Conservation (phyloP, 2,113 vertebrate genomes). For the Gymnarchus niloticus region DNA sequence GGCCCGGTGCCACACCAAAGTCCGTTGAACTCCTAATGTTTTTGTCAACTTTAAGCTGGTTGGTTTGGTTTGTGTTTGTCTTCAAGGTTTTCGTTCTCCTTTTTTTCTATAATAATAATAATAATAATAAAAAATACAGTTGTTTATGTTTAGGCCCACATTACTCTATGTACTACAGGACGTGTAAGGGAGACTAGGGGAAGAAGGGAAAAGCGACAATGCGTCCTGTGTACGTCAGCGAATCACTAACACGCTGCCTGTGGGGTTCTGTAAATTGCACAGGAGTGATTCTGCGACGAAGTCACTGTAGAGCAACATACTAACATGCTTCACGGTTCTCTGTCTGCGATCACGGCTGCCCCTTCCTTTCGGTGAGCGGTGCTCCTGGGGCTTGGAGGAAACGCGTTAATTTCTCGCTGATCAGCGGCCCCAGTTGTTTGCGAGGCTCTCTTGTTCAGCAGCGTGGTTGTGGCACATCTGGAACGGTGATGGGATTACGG, state of each 20-base stretch:
- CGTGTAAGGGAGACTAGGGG: constrained; percentile 29
- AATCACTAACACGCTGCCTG: constrained; percentile 56
- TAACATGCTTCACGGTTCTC: constrained; percentile 71
- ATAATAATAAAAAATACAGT: background rate
- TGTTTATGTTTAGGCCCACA: background rate
- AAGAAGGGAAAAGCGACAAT: constrained; percentile 35
- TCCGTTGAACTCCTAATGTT: background rate
- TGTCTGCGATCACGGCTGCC: constrained; percentile 54
- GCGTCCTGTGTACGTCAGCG: constrained; percentile 54
- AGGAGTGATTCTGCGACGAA: constrained; percentile 60
- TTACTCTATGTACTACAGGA: constrained; percentile 23
- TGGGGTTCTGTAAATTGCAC: constrained; percentile 62
- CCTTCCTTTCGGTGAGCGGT: constrained; percentile 42
- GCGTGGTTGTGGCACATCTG: background rate
- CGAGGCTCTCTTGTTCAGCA: constrained; percentile 44
- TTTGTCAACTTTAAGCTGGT: background rate
- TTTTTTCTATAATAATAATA: background rate
- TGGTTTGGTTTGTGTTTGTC: background rate
- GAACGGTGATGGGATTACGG: background rate
- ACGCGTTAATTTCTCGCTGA: constrained; percentile 45
- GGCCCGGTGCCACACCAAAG: too few relatives aligned
- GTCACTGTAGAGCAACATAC: constrained; percentile 67
- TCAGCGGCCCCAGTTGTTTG: constrained; percentile 34
- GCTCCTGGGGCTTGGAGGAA: constrained; percentile 43
- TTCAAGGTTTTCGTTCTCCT: constrained; percentile 3